These are phyloP conservation scores for Drosophila mayri DNA, from an alignment of 1,140 invertebrate species.

Conservation along the genomic window DNA sequence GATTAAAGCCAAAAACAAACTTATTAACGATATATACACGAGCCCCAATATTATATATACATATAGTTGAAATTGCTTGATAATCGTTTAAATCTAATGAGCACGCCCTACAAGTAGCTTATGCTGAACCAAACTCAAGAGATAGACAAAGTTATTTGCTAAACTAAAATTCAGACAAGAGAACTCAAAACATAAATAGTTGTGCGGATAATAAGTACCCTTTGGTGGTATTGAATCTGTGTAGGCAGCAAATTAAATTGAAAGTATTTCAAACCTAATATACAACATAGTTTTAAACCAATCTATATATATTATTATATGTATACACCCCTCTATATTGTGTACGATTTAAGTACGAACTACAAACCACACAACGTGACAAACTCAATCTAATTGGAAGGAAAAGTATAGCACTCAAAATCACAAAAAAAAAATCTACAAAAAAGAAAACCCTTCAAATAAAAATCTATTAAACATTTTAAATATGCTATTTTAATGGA, in stretches of 20 bases:
- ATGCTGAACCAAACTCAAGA: slow-evolving; percentile 49
- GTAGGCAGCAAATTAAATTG: slow-evolving; percentile 54
- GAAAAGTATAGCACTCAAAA: slow-evolving; percentile 62
- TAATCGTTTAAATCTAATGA: slow-evolving; percentile 68
- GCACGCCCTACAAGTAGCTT: slow-evolving; percentile 69
- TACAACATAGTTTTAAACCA: slow-evolving; percentile 70
- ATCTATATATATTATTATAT: slow-evolving; percentile 67
- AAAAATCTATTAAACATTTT: slow-evolving; percentile 71
- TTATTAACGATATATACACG: slow-evolving; percentile 63
- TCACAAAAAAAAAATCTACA: slow-evolving; percentile 53
- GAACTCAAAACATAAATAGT: slow-evolving; percentile 9
- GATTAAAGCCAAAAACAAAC: slow-evolving; percentile 80
- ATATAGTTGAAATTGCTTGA: slow-evolving; percentile 80
- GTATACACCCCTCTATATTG: slow-evolving; percentile 66
- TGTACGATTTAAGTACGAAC: slow-evolving; percentile 71
- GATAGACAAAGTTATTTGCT: slow-evolving; percentile 33
- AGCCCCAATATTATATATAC: slow-evolving; percentile 44
- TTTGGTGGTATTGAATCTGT: slow-evolving; percentile 31
- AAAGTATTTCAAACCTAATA: slow-evolving; percentile 75
- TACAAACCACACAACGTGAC: slow-evolving; percentile 62
- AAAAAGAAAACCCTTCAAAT: slow-evolving; percentile 53
- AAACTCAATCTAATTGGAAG: slow-evolving; percentile 80
- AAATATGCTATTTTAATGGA: slow-evolving; percentile 4
- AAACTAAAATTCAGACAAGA: slow-evolving; percentile 28
- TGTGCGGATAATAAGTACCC: slow-evolving; percentile 24